phyloP scores from a whole-genome alignment of 2,797 vertebrate genomes.

The Hapalemur alaotrensis region DNA sequence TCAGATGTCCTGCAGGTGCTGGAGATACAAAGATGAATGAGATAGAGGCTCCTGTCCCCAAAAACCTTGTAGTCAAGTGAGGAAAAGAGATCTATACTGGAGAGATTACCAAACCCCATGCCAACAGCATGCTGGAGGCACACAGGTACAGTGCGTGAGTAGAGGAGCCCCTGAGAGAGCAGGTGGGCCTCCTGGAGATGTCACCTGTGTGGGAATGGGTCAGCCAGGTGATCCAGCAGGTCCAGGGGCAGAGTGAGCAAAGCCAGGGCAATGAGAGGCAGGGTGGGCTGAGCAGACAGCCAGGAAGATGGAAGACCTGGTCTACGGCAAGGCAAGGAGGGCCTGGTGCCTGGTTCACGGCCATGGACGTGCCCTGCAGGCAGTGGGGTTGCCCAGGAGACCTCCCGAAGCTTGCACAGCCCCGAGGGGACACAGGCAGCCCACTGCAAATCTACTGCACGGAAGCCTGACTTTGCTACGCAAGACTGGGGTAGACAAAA shows the following conservation, averaged over 20 bases:
- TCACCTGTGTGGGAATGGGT: neutral
- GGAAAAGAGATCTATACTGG: neutral
- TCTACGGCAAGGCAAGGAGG: neutral
- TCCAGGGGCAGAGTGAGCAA: neutral
- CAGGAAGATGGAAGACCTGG: neutral
- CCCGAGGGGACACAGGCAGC: too few species aligned
- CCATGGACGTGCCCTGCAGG: fast-evolving
- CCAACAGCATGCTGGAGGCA: neutral
- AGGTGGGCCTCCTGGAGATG: neutral
- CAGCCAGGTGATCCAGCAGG: too few species aligned
- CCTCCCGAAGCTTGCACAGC: neutral
- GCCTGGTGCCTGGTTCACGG: fast-evolving
- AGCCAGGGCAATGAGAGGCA: neutral
- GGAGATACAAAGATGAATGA: neutral
- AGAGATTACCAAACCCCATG: neutral
- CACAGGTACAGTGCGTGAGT: fast-evolving
- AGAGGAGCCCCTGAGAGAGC: neutral
- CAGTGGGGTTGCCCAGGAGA: fast-evolving
- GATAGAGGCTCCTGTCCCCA: too few species aligned
- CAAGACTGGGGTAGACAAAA: neutral
- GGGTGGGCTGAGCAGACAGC: neutral
- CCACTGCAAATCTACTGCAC: neutral
- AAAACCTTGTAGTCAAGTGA: neutral
- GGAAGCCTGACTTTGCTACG: neutral
- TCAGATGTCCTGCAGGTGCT: neutral